phyloP scores from a whole-genome alignment of 92 coral and sea anemone genomes.

The Muricea muricata region DNA sequence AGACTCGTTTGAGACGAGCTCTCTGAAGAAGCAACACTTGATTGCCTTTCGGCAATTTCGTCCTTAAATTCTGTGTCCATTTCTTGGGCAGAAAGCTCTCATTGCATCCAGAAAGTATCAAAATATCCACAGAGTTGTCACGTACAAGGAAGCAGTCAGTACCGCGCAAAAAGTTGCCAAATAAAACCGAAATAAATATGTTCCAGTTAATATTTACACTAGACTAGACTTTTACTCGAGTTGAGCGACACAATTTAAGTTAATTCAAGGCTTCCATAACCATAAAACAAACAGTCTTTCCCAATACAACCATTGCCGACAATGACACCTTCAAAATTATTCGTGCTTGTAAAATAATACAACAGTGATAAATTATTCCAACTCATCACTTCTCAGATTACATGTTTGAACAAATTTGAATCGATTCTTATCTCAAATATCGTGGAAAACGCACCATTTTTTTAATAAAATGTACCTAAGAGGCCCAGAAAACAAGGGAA shows the following conservation, averaged over 20 bases:
- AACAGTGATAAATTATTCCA: neutral
- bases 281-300: neutral
- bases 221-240: neutral
- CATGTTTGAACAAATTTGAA: neutral
- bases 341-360: neutral
- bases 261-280: neutral
- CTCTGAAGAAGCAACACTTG: conserved; percentile 13
- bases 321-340: conserved; percentile 1
- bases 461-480: neutral
- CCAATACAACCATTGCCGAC: no score
- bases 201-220: neutral
- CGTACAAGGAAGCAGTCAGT: neutral
- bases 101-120: neutral
- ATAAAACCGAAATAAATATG: neutral
- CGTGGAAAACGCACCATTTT: neutral
- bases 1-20: neutral
- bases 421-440: neutral
- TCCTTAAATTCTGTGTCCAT: conserved; percentile 13
- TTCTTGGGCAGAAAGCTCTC: neutral
- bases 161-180: neutral
- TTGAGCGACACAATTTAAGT: neutral
- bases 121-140: neutral
- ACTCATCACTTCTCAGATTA: neutral
- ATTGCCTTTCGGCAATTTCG: neutral
- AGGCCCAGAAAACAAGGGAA: neutral